Evolutionary conservation across 2,113 vertebrate species (phyloP).

Genomic region (Mesitornis unicolor): DNA sequence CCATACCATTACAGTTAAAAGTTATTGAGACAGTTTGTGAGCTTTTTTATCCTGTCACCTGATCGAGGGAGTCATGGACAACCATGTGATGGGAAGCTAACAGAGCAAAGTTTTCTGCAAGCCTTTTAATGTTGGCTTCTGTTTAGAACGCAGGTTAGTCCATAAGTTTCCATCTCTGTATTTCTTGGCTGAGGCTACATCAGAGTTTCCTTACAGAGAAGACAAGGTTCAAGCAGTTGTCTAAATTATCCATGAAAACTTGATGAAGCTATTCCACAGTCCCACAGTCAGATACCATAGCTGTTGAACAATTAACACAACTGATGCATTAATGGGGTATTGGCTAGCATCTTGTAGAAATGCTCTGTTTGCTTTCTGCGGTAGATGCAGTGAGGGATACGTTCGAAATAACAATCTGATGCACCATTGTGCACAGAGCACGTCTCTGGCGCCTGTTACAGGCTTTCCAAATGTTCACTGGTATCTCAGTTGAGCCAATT

Average conservation of each 20-base stretch:
- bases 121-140: background rate
- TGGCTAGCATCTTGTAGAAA: background rate
- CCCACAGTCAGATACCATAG: background rate
- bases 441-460: background rate
- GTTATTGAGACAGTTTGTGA: background rate
- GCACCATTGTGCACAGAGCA: accelerated
- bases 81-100: background rate
- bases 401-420: background rate
- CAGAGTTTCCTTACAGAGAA: background rate
- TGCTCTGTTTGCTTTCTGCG: background rate
- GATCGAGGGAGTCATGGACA: background rate
- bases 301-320: background rate
- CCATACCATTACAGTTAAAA: background rate
- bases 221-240: background rate
- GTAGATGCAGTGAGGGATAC: background rate
- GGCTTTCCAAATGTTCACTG: background rate
- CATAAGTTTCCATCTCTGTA: background rate
- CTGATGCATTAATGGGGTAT: background rate
- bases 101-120: background rate
- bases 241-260: background rate
- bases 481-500: background rate
- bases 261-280: background rate
- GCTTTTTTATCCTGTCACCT: background rate
- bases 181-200: background rate
- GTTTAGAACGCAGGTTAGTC: background rate